Evolutionary conservation across 2,888 invertebrate genomes (phyloP).

Genomic region (Drosophila mulleri): DNA sequence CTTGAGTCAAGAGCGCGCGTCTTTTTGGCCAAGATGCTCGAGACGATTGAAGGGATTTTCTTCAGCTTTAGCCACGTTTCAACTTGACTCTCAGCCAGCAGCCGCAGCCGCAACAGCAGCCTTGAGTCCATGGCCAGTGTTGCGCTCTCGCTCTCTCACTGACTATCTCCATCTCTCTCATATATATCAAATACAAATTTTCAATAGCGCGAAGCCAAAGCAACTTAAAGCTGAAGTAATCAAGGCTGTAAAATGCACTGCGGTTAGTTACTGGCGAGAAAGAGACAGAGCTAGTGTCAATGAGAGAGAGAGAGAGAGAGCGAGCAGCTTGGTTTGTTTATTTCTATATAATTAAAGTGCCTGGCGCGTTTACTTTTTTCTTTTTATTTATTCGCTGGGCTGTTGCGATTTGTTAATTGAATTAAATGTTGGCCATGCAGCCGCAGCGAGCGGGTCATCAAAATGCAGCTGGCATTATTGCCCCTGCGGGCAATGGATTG

Average conservation of each 20-base stretch:
- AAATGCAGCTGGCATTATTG: slow-evolving; percentile 66
- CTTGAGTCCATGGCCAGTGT: slow-evolving; percentile 39
- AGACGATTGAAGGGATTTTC: slow-evolving; percentile 58
- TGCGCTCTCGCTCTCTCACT: not conserved
- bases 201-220: slow-evolving; percentile 5
- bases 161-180: too few species aligned
- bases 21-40: slow-evolving; percentile 48
- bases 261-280: slow-evolving; percentile 13
- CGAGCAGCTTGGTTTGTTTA: not conserved
- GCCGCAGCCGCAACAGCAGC: slow-evolving; percentile 25
- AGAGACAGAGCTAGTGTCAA: not conserved
- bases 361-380: slow-evolving; percentile 41
- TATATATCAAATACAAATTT: slow-evolving; percentile 49
- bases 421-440: slow-evolving; percentile 70
- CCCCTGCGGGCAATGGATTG: slow-evolving; percentile 44
- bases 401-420: slow-evolving; percentile 78
- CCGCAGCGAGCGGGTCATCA: slow-evolving; percentile 66
- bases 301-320: not conserved
- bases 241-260: slow-evolving; percentile 55
- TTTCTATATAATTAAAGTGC: slow-evolving; percentile 63
- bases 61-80: slow-evolving; percentile 42
- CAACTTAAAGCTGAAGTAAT: slow-evolving; percentile 31
- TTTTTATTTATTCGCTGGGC: slow-evolving; percentile 39
- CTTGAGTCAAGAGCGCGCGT: slow-evolving; percentile 38
- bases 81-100: slow-evolving; percentile 51